These are phyloP conservation scores for Nymphalis io DNA, from an alignment of 1,140 invertebrate genomes.

Conservation along the genomic window DNA sequence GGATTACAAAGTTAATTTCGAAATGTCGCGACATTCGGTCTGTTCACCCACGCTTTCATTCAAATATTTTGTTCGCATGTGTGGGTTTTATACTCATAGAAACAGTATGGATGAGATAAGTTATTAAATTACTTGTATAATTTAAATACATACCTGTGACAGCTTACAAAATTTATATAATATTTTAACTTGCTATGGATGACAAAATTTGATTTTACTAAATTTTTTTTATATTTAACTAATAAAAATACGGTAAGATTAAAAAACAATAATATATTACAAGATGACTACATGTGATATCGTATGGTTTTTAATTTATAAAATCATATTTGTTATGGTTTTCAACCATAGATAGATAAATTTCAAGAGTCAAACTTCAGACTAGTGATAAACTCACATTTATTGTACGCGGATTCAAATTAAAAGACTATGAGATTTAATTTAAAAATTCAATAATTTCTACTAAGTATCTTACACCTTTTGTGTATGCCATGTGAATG, in stretches of 20 bases:
- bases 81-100: slow-evolving; percentile 26
- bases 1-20: slow-evolving; percentile 47
- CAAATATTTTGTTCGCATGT: slow-evolving; percentile 51
- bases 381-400: not conserved
- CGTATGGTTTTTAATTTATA: not conserved
- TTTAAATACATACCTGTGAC: not conserved
- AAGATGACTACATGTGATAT: not conserved
- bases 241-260: too few species aligned
- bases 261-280: not conserved
- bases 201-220: too few species aligned
- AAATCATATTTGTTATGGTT: not conserved
- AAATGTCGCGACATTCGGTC: slow-evolving; percentile 63
- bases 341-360: too few species aligned
- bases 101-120: slow-evolving; percentile 9
- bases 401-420: not conserved
- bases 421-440: not conserved
- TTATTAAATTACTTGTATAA: not conserved
- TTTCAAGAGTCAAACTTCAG: too few species aligned
- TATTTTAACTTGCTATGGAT: too few species aligned
- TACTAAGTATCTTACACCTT: not conserved
- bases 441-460: too few species aligned
- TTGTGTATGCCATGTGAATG: not conserved
- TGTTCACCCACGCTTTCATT: slow-evolving; percentile 65
- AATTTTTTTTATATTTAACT: too few species aligned
- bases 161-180: not conserved